phyloP scores from a whole-genome alignment of 2,888 invertebrate species.

The Nectonema munidae region DNA sequence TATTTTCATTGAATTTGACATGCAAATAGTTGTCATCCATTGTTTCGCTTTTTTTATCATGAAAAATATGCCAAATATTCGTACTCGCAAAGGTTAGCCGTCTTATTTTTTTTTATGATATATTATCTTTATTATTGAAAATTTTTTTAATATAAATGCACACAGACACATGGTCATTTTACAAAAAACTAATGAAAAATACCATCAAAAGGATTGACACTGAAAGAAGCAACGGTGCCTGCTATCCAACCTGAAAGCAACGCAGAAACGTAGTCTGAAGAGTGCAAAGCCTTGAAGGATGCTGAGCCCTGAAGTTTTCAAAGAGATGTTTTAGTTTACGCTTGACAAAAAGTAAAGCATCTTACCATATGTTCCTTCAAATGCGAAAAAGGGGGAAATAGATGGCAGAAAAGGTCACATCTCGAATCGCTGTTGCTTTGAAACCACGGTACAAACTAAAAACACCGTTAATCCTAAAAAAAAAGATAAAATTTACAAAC shows the following conservation, averaged over 20 bases:
- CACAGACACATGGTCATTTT: too few relatives aligned
- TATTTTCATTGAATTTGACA: too few relatives aligned
- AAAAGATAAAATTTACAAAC: too few relatives aligned
- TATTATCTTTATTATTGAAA: too few relatives aligned
- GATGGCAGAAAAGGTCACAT: slow-evolving; percentile 70
- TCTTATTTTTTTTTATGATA: too few relatives aligned
- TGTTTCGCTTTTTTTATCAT: too few relatives aligned
- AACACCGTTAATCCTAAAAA: slow-evolving; percentile 51
- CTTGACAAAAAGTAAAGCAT: neutral
- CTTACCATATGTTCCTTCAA: slow-evolving; percentile 31
- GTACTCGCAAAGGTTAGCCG: too few relatives aligned
- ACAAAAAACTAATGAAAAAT: slow-evolving; percentile 14
- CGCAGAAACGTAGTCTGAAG: slow-evolving; percentile 57
- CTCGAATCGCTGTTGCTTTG: slow-evolving; percentile 59
- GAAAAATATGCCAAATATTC: too few relatives aligned
- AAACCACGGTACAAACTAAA: slow-evolving; percentile 70
- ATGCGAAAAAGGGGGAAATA: slow-evolving; percentile 82
- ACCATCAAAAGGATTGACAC: slow-evolving; percentile 68
- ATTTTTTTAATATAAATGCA: too few relatives aligned
- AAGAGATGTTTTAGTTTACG: neutral
- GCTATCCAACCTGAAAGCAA: slow-evolving; percentile 64
- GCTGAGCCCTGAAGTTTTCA: slow-evolving; percentile 21
- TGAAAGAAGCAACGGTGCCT: slow-evolving; percentile 52
- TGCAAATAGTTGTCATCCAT: too few relatives aligned
- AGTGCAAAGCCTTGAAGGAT: slow-evolving; percentile 25